Conservation (phyloP, 2,113 vertebrate genomes). For the Mus spicilegus region DNA sequence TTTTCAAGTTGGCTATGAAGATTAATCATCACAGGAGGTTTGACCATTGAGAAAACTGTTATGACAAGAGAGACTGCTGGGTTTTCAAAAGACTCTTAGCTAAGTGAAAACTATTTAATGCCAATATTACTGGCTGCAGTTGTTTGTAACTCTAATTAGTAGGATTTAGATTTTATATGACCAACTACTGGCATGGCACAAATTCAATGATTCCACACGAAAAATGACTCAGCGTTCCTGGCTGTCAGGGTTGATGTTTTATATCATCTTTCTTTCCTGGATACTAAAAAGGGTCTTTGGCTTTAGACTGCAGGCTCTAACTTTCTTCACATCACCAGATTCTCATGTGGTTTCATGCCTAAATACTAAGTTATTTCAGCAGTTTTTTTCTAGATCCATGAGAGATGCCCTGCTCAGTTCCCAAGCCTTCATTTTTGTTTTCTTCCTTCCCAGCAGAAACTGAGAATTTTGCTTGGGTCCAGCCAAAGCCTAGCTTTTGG, state of each 20-base stretch:
- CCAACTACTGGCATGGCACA: not conserved
- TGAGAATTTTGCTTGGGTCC: not conserved
- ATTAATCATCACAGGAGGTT: not conserved
- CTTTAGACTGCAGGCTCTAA: not conserved
- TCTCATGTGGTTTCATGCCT: not conserved
- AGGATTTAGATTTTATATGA: not conserved
- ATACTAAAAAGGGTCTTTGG: not conserved
- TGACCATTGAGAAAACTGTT: not conserved
- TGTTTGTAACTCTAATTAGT: not conserved
- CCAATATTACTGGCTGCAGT: not conserved
- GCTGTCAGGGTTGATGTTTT: not conserved
- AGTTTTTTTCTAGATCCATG: not conserved
- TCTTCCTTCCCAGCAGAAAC: not conserved
- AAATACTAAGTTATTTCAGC: not conserved
- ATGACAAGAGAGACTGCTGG: not conserved
- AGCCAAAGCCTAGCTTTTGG: not conserved
- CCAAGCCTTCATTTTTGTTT: not conserved
- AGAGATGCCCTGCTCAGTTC: not conserved
- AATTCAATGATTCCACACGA: not conserved
- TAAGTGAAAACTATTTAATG: not conserved
- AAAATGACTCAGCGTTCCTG: not conserved
- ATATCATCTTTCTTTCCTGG: not conserved
- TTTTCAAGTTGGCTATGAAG: not conserved
- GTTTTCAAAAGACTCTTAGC: not conserved
- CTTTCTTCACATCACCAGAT: not conserved